phyloP scores from a whole-genome alignment of 2,797 vertebrate genomes.

The Falco rusticolus region DNA sequence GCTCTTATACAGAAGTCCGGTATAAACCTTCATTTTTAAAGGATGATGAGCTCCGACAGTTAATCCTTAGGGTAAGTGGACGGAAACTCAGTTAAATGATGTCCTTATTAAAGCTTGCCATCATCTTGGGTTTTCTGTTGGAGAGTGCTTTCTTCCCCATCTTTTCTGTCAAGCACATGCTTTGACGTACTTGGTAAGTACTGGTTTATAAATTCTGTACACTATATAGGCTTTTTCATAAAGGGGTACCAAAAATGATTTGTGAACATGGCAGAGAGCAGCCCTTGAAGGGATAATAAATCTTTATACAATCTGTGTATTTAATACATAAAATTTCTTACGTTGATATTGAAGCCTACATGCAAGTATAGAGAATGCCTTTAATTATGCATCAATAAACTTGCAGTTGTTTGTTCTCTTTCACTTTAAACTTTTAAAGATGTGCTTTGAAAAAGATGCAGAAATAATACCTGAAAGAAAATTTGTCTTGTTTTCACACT shows the following conservation, averaged over 20 bases:
- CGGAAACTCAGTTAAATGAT: background rate
- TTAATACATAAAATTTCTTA: background rate
- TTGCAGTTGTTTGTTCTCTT: background rate
- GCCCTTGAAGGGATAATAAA: background rate
- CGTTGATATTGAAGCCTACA: background rate
- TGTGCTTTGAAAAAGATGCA: background rate
- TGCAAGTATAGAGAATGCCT: background rate
- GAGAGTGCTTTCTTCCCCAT: background rate
- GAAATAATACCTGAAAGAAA: background rate
- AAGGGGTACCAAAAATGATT: background rate
- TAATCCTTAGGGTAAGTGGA: conserved; percentile 88
- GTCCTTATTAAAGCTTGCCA: background rate
- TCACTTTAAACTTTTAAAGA: background rate
- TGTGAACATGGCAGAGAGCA: background rate
- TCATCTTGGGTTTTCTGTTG: background rate
- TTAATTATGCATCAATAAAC: background rate
- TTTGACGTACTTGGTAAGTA: background rate
- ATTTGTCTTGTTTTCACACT: background rate
- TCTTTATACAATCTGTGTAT: background rate
- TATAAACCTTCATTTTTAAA: conserved; percentile 93
- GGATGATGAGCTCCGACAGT: conserved; percentile 89
- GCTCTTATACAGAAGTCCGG: conserved; percentile 83
- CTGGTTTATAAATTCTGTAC: background rate
- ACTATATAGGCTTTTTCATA: background rate
- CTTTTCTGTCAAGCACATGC: background rate